Percentiles rank a stretch among this genome's conserved stretches.
Evolutionary conservation across 2,113 vertebrate species (phyloP).

Genomic region (human): GRCh38 chr2:171903501-171904000

Average conservation of each 20-base stretch:
- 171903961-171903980: background rate
- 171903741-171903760: background rate
- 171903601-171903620: background rate
- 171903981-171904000: background rate
- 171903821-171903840: background rate
- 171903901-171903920: background rate
- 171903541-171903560: background rate
- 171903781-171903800: background rate
- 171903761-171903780: background rate
- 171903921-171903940: background rate
- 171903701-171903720: background rate
- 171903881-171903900: background rate
- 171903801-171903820: background rate
- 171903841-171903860: conserved; percentile 5
- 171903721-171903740: background rate
- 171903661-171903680: conserved; percentile 1
- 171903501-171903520: background rate
- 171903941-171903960: background rate
- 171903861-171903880: background rate
- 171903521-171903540: background rate
- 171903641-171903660: background rate
- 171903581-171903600: background rate
- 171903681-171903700: background rate
- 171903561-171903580: background rate
- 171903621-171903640: background rate